Evolutionary conservation across 64 coral and sea anemone genomes (phyloP).

Genomic region (Hydrozoanthus tunicans): DNA sequence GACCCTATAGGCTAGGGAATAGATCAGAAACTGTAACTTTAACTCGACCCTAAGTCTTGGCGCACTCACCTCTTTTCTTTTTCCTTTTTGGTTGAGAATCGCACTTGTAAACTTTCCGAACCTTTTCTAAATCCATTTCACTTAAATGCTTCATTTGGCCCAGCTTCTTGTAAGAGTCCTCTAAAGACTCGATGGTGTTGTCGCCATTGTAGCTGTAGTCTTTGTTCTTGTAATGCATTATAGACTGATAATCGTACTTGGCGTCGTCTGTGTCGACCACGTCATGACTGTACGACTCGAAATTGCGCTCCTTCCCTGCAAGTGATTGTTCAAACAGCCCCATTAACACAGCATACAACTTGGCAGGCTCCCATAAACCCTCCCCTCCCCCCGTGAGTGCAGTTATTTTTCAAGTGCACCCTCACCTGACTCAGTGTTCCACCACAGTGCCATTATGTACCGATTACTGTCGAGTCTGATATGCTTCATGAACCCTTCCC

Average conservation of each 20-base stretch:
- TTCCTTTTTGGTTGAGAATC: constrained; percentile 36
- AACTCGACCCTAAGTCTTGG: not conserved
- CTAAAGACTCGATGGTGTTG: constrained; percentile 65
- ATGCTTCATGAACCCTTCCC: not conserved
- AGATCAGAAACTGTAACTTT: not conserved
- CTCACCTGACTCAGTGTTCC: not conserved
- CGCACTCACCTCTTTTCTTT: constrained; percentile 9
- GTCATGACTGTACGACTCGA: constrained; percentile 82
- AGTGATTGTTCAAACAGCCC: not conserved
- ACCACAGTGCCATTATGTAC: not conserved
- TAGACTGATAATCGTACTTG: constrained; percentile 73
- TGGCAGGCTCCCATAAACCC: not conserved
- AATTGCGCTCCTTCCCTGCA: constrained; percentile 64
- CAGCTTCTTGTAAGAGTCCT: constrained; percentile 59
- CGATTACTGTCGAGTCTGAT: too few species aligned
- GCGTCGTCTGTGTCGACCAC: constrained; percentile 50
- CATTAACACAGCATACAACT: not conserved
- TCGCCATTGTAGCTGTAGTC: constrained; percentile 86
- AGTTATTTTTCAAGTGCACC: not conserved
- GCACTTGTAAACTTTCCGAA: constrained; percentile 74
- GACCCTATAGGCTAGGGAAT: not conserved
- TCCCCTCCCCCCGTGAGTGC: not conserved
- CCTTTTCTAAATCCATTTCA: constrained; percentile 69
- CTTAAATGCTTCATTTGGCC: constrained; percentile 91
- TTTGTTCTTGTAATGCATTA: constrained; percentile 87